phyloP scores from a whole-genome alignment of 2,888 invertebrate genomes.

The Torymus texanus region DNA sequence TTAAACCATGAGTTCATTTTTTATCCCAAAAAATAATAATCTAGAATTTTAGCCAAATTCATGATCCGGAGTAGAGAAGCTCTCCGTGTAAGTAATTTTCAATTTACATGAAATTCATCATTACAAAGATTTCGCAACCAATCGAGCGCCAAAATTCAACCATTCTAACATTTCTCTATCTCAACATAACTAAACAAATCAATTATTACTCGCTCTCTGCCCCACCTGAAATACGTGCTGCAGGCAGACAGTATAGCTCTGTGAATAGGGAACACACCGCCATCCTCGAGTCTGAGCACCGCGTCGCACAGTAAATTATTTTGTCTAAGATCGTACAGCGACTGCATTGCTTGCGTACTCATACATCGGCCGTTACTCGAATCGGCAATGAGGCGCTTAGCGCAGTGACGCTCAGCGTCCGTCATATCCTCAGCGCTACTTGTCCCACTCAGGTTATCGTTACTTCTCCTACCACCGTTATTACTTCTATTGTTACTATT shows the following conservation, averaged over 20 bases:
- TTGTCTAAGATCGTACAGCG: slow-evolving; percentile 88
- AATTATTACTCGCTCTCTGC: slow-evolving; percentile 31
- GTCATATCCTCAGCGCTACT: slow-evolving; percentile 31
- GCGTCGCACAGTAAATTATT: slow-evolving; percentile 92
- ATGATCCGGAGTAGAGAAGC: too few species aligned
- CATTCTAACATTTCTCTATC: too few species aligned
- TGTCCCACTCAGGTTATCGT: slow-evolving; percentile 1
- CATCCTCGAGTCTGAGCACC: slow-evolving; percentile 87
- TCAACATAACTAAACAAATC: too few species aligned
- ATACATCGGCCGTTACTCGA: slow-evolving; percentile 80
- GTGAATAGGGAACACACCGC: slow-evolving; percentile 88
- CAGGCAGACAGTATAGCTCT: slow-evolving; percentile 90
- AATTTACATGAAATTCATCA: too few species aligned
- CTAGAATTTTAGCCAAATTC: too few species aligned
- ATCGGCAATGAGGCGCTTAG: slow-evolving; percentile 67
- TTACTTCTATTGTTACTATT: slow-evolving; percentile 53
- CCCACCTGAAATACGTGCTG: slow-evolving; percentile 92
- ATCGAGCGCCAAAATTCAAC: too few species aligned
- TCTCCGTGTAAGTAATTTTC: too few species aligned
- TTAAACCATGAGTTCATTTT: too few species aligned
- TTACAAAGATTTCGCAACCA: too few species aligned
- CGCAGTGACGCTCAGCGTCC: slow-evolving; percentile 47
- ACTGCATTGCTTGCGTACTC: slow-evolving; percentile 90
- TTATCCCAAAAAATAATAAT: too few species aligned
- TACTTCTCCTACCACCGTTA: slow-evolving; percentile 36